A percentile compares a stretch with the other conserved stretches of the same genome.
Conservation (phyloP, 2,113 vertebrate species). For the Platysteira castanea region DNA sequence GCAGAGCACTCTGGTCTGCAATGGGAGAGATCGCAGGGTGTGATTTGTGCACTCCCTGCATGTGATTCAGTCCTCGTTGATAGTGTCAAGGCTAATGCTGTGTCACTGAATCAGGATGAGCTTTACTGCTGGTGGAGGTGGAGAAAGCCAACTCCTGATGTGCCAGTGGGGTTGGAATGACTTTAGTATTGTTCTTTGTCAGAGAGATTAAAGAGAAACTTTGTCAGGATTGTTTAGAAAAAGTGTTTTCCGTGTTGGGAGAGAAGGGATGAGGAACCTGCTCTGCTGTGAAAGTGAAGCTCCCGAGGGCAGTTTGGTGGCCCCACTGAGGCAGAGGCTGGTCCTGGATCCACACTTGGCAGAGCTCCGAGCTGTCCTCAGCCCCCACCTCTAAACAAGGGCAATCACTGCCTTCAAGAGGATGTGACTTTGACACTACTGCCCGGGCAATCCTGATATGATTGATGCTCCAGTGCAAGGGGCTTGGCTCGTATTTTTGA, state of each 20-base stretch:
- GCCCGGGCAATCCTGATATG: neutral
- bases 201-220: neutral
- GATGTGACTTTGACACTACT: neutral
- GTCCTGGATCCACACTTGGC: neutral
- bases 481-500: fast-evolving
- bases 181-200: neutral
- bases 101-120: neutral
- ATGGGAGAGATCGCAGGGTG: neutral
- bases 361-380: neutral
- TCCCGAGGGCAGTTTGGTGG: fast-evolving
- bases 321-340: neutral
- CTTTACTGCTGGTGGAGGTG: neutral
- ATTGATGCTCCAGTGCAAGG: neutral
- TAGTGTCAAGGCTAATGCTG: neutral
- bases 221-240: neutral
- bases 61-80: neutral
- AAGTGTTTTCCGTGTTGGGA: fast-evolving
- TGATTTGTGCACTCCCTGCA: neutral
- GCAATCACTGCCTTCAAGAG: neutral
- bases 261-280: neutral
- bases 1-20: neutral
- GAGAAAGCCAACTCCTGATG: neutral
- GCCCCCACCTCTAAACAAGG: neutral
- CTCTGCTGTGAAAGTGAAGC: neutral
- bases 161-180: neutral